Evolutionary conservation across 2,888 invertebrate genomes (phyloP).

Genomic region (Polydrusus cervinus): DNA sequence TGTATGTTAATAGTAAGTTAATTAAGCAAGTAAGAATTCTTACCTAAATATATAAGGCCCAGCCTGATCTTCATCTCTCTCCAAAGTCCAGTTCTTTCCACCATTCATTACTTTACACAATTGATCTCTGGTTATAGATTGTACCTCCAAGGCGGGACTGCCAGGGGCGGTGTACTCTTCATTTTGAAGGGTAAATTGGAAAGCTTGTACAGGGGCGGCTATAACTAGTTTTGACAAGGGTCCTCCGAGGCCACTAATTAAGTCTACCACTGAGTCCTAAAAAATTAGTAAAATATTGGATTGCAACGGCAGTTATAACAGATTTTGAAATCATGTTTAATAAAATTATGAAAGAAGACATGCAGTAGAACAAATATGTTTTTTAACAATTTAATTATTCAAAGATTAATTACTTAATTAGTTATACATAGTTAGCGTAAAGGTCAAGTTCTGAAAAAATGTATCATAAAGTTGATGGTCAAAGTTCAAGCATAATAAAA

Average conservation of each 20-base stretch:
- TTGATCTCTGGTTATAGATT: constrained; percentile 77
- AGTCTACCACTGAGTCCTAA: constrained; percentile 81
- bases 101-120: constrained; percentile 76
- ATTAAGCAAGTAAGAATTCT: background rate
- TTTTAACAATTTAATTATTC: too few relatives aligned
- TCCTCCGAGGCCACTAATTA: constrained; percentile 82
- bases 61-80: constrained; percentile 85
- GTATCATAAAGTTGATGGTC: background rate
- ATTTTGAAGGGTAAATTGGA: constrained; percentile 79
- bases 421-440: too few relatives aligned
- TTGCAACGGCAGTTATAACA: too few relatives aligned
- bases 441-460: background rate
- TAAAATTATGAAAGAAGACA: too few relatives aligned
- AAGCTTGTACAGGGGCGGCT: constrained; percentile 81
- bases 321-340: too few relatives aligned
- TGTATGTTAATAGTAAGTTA: too few relatives aligned
- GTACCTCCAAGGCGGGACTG: constrained; percentile 76
- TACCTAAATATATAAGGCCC: constrained; percentile 84
- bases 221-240: constrained; percentile 81
- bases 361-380: too few relatives aligned
- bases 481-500: too few relatives aligned
- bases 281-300: too few relatives aligned
- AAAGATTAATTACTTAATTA: too few relatives aligned
- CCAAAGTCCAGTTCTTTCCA: constrained; percentile 81
- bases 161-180: constrained; percentile 80